Conservation (phyloP, 2,888 invertebrate species). For the Tetrapedia diversipes region DNA sequence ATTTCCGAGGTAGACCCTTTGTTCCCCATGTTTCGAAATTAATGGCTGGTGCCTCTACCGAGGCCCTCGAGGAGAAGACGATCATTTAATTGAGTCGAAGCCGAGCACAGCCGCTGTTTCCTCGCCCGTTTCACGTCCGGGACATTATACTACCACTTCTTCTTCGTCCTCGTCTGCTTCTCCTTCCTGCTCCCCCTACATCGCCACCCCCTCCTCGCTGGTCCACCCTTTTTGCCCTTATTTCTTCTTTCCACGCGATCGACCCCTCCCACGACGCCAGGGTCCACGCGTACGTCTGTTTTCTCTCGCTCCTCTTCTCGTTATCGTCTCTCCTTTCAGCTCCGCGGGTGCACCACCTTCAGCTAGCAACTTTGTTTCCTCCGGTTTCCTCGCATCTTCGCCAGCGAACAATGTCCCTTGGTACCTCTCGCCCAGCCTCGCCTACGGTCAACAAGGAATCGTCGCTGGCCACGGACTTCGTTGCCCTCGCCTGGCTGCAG, state of each 20-base stretch:
- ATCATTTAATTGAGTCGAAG: slow-evolving; percentile 76
- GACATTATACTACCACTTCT: slow-evolving; percentile 59
- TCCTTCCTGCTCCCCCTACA: slow-evolving; percentile 3
- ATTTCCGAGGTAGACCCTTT: slow-evolving; percentile 77
- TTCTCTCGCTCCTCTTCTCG: slow-evolving; percentile 37
- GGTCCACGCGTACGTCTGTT: slow-evolving; percentile 42
- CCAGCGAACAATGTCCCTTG: slow-evolving; percentile 63
- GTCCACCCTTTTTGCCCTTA: background rate
- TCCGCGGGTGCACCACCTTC: slow-evolving; percentile 20
- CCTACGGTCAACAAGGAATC: slow-evolving; percentile 53
- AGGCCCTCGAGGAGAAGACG: slow-evolving; percentile 72
- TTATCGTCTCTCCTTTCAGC: slow-evolving; percentile 47
- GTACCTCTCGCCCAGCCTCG: slow-evolving; percentile 33
- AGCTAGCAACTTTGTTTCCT: slow-evolving; percentile 56
- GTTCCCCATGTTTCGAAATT: slow-evolving; percentile 80
- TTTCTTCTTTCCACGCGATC: background rate
- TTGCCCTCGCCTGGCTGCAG: slow-evolving; percentile 43
- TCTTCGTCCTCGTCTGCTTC: slow-evolving; percentile 26
- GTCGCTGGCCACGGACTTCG: slow-evolving; percentile 42
- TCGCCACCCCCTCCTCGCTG: slow-evolving; percentile 3
- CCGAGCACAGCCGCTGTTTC: slow-evolving; percentile 65
- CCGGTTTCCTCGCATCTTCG: slow-evolving; percentile 50
- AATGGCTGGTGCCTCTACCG: slow-evolving; percentile 75
- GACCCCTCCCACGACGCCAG: background rate
- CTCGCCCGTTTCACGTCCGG: slow-evolving; percentile 63